Evolutionary conservation across 1,140 invertebrate genomes (phyloP).

Genomic region (Apis laboriosa): DNA sequence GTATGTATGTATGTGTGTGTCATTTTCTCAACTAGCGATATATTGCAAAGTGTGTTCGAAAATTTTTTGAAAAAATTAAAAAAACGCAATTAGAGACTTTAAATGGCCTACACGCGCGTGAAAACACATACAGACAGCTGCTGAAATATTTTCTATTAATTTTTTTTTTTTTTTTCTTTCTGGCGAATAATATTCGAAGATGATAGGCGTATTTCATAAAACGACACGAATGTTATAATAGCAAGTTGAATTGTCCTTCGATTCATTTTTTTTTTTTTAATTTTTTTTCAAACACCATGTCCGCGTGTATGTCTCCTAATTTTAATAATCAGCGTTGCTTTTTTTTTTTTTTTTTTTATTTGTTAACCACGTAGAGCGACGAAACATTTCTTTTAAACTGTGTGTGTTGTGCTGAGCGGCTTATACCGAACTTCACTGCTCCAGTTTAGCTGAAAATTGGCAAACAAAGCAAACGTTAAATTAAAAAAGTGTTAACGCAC

Average conservation of each 20-base stretch:
- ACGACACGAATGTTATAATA: conserved; percentile 47
- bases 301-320: conserved; percentile 62
- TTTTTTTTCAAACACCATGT: conserved; percentile 61
- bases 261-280: conserved; percentile 28
- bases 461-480: conserved; percentile 54
- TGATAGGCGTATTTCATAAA: conserved; percentile 57
- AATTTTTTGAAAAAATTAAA: conserved; percentile 64
- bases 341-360: conserved; percentile 25
- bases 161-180: conserved; percentile 21
- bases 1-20: conserved; percentile 36
- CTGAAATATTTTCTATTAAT: conserved; percentile 52
- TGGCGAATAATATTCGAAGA: conserved; percentile 41
- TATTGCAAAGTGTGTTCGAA: conserved; percentile 68
- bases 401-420: conserved; percentile 63
- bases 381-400: conserved; percentile 76
- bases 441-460: conserved; percentile 78
- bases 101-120: conserved; percentile 58
- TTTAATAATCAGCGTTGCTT: conserved; percentile 75
- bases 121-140: conserved; percentile 52
- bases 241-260: conserved; percentile 56
- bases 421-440: conserved; percentile 72
- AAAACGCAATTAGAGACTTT: conserved; percentile 60
- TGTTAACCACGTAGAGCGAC: conserved; percentile 76
- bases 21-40: conserved; percentile 64
- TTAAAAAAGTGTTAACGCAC: conserved; percentile 30